These are phyloP conservation scores for Cephus pulcher DNA, from an alignment of 2,888 invertebrate genomes.

Conservation along the genomic window DNA sequence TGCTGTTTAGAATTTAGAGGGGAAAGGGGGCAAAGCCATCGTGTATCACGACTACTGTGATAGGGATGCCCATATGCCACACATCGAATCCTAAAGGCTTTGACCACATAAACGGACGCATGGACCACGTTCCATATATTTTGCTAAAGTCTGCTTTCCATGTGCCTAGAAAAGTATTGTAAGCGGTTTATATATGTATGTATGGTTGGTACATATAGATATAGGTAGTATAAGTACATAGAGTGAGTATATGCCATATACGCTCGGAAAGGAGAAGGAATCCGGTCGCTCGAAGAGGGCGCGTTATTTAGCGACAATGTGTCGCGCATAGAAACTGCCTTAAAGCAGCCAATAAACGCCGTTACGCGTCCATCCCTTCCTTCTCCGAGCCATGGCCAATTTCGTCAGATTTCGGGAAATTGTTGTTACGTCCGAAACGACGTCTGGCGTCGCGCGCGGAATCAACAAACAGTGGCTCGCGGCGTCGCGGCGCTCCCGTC, in stretches of 20 bases:
- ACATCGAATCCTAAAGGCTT: constrained; percentile 49
- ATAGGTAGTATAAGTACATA: not conserved
- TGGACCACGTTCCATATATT: constrained; percentile 30
- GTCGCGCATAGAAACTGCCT: constrained; percentile 68
- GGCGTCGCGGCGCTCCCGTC: constrained; percentile 13
- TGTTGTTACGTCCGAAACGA: constrained; percentile 62
- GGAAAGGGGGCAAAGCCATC: not conserved
- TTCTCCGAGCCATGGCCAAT: constrained; percentile 53
- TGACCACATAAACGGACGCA: constrained; percentile 42
- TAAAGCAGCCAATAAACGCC: constrained; percentile 67
- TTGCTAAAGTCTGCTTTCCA: not conserved
- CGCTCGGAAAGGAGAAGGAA: not conserved
- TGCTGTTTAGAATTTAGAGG: not conserved
- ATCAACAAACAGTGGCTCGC: constrained; percentile 53
- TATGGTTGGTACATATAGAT: not conserved
- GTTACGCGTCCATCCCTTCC: constrained; percentile 50
- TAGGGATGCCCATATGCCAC: not conserved
- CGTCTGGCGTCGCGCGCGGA: constrained; percentile 52
- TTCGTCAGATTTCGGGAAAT: constrained; percentile 67
- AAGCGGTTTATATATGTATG: not conserved
- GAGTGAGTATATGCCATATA: not conserved
- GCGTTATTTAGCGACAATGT: constrained; percentile 66
- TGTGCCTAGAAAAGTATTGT: no score
- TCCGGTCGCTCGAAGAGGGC: constrained; percentile 15
- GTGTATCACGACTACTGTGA: not conserved